These are phyloP conservation scores for Carlito syrichta DNA, from an alignment of 2,113 vertebrate species.

Conservation along the genomic window DNA sequence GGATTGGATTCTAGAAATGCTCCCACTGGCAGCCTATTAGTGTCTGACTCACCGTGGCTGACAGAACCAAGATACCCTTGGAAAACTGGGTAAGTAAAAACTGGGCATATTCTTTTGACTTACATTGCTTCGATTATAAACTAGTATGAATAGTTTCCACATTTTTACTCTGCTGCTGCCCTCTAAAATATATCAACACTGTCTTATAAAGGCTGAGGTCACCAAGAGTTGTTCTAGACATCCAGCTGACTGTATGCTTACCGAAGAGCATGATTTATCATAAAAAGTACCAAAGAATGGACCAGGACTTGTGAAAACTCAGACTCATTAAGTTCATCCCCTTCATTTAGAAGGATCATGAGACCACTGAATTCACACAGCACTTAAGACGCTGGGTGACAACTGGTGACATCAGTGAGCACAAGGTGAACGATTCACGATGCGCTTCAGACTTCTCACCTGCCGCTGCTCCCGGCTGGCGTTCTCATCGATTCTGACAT, in stretches of 20 bases:
- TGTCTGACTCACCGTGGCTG: no score
- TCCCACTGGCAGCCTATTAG: accelerated
- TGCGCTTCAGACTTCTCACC: no score
- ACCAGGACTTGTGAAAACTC: neutral
- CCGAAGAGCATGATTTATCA: neutral
- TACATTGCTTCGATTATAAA: neutral
- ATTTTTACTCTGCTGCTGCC: accelerated
- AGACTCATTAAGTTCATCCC: neutral
- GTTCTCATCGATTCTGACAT: slow-evolving; percentile 94
- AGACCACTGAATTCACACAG: accelerated
- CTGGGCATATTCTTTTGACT: accelerated
- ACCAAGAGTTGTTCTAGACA: neutral
- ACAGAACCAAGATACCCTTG: neutral
- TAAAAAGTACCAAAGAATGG: neutral
- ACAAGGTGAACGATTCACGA: no score
- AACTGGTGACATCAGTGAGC: accelerated
- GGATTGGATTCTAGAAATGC: no score
- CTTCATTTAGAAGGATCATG: neutral
- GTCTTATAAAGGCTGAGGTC: neutral
- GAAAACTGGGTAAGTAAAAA: neutral
- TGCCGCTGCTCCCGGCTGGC: slow-evolving; percentile 90
- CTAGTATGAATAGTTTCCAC: neutral
- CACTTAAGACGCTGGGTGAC: neutral
- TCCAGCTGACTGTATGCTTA: no score
- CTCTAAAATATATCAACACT: no score